Evolutionary conservation across 2,113 vertebrate genomes (phyloP).

Genomic region (Echinops telfairi): DNA sequence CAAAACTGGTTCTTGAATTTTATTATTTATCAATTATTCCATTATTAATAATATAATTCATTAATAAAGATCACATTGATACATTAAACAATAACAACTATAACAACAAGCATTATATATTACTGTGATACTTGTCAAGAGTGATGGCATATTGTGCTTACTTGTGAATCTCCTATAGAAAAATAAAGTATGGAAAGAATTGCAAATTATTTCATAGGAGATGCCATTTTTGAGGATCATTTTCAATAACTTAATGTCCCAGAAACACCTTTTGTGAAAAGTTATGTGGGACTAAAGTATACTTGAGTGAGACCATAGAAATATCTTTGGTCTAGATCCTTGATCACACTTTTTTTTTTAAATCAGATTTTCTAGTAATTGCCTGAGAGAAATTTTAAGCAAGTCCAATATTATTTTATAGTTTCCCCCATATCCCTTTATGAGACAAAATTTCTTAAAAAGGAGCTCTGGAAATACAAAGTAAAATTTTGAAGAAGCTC

Average conservation of each 20-base stretch:
- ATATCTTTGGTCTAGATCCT: not conserved
- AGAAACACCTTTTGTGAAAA: slow-evolving; percentile 16
- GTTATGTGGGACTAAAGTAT: not conserved
- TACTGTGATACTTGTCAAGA: not conserved
- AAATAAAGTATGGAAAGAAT: not conserved
- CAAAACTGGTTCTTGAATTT: no score
- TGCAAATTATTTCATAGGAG: not conserved
- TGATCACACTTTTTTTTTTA: slow-evolving; percentile 19
- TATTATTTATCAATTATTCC: no score
- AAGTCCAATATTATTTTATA: slow-evolving; percentile 9
- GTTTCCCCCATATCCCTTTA: not conserved
- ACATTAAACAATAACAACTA: no score
- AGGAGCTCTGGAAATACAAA: slow-evolving; percentile 59
- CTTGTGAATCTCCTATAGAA: slow-evolving; percentile 34
- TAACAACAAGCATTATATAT: not conserved
- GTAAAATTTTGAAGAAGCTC: slow-evolving; percentile 2
- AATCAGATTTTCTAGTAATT: slow-evolving; percentile 2
- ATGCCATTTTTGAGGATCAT: not conserved
- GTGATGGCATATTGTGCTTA: not conserved
- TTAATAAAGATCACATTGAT: no score
- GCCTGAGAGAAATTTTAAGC: not conserved
- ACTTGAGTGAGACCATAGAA: not conserved
- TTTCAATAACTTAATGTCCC: slow-evolving; percentile 5
- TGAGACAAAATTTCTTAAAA: slow-evolving; percentile 41
- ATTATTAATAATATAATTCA: no score